Evolutionary conservation across 2,113 vertebrate species (phyloP).

Genomic region (Sylvilagus bachmani): DNA sequence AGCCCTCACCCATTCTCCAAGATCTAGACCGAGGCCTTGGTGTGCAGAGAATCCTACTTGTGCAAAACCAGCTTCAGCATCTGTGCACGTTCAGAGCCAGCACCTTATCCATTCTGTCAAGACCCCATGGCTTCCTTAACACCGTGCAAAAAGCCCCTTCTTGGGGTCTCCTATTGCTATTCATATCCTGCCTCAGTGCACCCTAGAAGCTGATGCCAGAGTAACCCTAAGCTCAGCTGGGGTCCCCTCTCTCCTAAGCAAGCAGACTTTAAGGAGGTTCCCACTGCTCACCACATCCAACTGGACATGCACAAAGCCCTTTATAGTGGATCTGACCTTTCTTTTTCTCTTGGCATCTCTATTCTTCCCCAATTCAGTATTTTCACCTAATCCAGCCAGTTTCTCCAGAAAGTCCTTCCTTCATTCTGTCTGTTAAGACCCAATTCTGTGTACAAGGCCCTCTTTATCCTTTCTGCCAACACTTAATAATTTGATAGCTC

Average conservation of each 20-base stretch:
- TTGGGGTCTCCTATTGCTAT: too few relatives aligned
- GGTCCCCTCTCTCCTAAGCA: not conserved
- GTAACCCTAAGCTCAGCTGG: not conserved
- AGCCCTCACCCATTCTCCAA: too few relatives aligned
- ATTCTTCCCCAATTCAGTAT: too few relatives aligned
- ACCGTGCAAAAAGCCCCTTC: not conserved
- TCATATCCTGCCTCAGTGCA: too few relatives aligned
- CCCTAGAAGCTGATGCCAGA: not conserved
- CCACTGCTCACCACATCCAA: too few relatives aligned
- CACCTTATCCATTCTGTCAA: not conserved
- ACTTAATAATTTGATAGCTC: not conserved
- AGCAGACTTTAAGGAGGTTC: not conserved
- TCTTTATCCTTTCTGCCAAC: not conserved
- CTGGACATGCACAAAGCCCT: too few relatives aligned
- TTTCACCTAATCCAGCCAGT: too few relatives aligned
- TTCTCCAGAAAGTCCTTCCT: too few relatives aligned
- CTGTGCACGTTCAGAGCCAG: too few relatives aligned
- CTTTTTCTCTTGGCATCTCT: too few relatives aligned
- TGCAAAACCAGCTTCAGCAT: not conserved
- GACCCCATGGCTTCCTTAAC: not conserved
- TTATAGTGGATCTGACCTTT: too few relatives aligned
- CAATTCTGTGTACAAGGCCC: not conserved
- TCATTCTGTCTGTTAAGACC: not conserved
- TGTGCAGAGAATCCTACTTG: not conserved
- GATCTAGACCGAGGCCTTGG: too few relatives aligned